Base-by-base conservation (phyloP, 1,140 invertebrate species). In the Drosophila azteca region DNA sequence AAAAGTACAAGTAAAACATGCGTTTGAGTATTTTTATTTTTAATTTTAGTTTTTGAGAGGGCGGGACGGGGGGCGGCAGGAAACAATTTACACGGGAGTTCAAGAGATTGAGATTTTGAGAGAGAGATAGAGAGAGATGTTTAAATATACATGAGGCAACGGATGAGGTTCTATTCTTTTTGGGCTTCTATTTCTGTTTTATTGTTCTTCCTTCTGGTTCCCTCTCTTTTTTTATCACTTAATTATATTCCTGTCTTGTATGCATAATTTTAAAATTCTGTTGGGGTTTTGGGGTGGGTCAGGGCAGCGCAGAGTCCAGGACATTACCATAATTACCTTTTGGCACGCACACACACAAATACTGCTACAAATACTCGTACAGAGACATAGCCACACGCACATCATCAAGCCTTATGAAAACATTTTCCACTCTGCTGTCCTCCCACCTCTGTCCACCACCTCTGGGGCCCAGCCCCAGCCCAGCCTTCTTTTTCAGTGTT, bases 271-370 rank as follows among this genome's bases (percentile, higher is more conserved):
- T 70, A 57, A 66, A 87, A 87, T 57, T 76, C 74, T 46, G 79
- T 55, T 60, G 51, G 53, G 49, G 48, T 57, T 26, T 31, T 8
- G 8, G 45, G 48, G 70, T 48, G 41, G 53, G 31, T 31, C 31
- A 52, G 64, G 0, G 53, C 13, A 39, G 50, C 60, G 52, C 51
- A 26, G 41, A 57, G 77, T 60, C 67, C 77, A 66, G 77, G 46
- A 57, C 77, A 84, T 84, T 81, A 81, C 55, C 77, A 87, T 88
- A 87, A 88, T 87, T 87, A 88, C 74, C 75, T 61, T 53, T 45
- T 55, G 55, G 48, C 53, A 77, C 51, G 68, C 39, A 65, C 44
- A 63, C 65, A 70, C 31, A 54, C 59, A 45, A 44, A 39, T 31
- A 59, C 43, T 45, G 13, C 51, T 4, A 63, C 4, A 54, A 22